These are phyloP conservation scores for Epicampocera succincta DNA, from an alignment of 2,888 invertebrate genomes.

Conservation along the genomic window DNA sequence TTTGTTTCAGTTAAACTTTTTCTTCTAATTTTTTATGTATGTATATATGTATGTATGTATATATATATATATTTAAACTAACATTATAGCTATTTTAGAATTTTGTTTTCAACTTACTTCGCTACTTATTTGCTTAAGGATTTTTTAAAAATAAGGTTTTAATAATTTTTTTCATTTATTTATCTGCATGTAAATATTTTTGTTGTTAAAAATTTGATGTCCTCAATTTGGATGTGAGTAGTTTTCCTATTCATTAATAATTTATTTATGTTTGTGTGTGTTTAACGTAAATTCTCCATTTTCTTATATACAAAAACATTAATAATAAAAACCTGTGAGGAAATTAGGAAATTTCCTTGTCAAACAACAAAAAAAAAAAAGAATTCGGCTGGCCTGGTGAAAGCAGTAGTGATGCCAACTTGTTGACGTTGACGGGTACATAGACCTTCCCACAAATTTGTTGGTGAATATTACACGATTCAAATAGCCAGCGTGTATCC, in stretches of 20 bases:
- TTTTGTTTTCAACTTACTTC: slow-evolving; percentile 67
- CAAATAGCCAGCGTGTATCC: too few species aligned
- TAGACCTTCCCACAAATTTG: too few species aligned
- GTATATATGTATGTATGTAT: slow-evolving; percentile 6
- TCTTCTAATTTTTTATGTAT: slow-evolving; percentile 65
- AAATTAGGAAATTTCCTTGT: too few species aligned
- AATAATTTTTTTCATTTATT: slow-evolving; percentile 65
- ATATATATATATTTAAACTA: slow-evolving; percentile 52
- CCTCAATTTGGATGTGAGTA: slow-evolving; percentile 72
- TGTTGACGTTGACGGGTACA: too few species aligned
- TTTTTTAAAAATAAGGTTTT: slow-evolving; percentile 46
- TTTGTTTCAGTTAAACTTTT: slow-evolving; percentile 35
- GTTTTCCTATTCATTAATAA: slow-evolving; percentile 72
- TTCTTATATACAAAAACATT: slow-evolving; percentile 24
- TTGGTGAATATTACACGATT: too few species aligned
- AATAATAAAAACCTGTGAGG: too few species aligned
- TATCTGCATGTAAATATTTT: slow-evolving; percentile 10
- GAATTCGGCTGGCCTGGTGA: too few species aligned
- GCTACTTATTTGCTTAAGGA: slow-evolving; percentile 45
- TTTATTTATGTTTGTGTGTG: slow-evolving; percentile 65
- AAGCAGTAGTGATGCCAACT: too few species aligned
- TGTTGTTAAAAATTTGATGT: slow-evolving; percentile 62
- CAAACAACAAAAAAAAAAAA: too few species aligned
- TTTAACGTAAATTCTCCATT: slow-evolving; percentile 20
- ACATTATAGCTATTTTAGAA: slow-evolving; percentile 69